Conservation (phyloP, 2,888 invertebrate genomes). For the Geophilus truncorum region DNA sequence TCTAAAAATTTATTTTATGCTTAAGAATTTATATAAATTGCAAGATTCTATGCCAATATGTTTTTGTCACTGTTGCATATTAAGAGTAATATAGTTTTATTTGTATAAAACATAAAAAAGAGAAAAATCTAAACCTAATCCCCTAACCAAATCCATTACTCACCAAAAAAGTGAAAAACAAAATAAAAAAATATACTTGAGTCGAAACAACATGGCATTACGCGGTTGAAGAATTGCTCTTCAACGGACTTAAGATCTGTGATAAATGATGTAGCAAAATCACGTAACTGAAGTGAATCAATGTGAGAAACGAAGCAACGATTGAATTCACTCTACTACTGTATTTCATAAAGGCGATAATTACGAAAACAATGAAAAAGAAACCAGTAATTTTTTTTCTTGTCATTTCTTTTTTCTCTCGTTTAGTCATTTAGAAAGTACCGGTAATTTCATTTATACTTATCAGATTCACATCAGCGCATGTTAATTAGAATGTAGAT, state of each 20-base stretch:
- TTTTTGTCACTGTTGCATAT: not conserved
- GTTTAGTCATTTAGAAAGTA: not conserved
- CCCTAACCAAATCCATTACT: not conserved
- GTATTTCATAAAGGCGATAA: not conserved
- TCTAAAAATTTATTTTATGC: no score
- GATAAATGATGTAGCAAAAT: constrained; percentile 20
- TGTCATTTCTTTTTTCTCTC: not conserved
- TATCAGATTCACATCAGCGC: not conserved
- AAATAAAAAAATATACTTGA: not conserved
- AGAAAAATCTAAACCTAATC: not conserved
- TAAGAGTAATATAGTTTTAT: not conserved
- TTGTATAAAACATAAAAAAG: not conserved
- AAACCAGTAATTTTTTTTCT: not conserved
- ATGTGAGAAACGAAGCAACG: not conserved
- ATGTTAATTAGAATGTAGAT: not conserved
- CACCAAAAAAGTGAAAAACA: not conserved
- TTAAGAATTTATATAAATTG: not conserved
- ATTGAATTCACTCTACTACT: not conserved
- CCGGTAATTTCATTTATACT: not conserved
- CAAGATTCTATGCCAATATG: not conserved
- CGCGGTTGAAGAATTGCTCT: constrained; percentile 4
- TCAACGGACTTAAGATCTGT: constrained; percentile 13
- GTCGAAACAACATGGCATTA: not conserved
- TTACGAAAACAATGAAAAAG: not conserved
- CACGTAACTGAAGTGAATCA: not conserved